Conservation (phyloP, 2,113 vertebrate species). For the Prunella fulvescens region DNA sequence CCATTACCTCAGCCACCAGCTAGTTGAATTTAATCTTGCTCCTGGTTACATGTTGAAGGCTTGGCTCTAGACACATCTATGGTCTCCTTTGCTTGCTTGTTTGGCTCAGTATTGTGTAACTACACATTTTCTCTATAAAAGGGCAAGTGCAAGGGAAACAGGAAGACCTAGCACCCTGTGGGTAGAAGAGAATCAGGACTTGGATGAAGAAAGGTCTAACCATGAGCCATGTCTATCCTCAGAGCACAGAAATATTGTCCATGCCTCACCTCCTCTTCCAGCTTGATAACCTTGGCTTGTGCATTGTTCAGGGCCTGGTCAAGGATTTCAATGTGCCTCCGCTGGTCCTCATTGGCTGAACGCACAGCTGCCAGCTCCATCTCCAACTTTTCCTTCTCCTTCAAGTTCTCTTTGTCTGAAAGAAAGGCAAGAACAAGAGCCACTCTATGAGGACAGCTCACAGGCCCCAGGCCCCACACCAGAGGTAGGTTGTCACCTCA, state of each 20-base stretch:
- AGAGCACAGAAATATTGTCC: neutral
- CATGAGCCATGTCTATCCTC: neutral
- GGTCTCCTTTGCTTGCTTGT: neutral
- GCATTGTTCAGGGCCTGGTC: slow-evolving; percentile 83
- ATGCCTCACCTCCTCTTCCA: slow-evolving; percentile 82
- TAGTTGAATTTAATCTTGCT: neutral
- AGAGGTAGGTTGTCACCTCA: neutral
- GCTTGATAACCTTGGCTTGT: slow-evolving; percentile 81
- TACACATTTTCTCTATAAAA: neutral
- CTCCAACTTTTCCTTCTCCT: slow-evolving; percentile 83
- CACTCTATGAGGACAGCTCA: slow-evolving; percentile 1
- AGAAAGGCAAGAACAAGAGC: slow-evolving; percentile 43
- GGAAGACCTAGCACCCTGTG: neutral
- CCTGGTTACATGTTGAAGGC: neutral
- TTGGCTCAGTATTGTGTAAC: neutral
- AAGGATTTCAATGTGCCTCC: slow-evolving; percentile 81
- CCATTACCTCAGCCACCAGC: neutral
- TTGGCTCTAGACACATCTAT: neutral
- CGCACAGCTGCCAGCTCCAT: slow-evolving; percentile 77
- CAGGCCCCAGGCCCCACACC: neutral
- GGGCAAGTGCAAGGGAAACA: neutral
- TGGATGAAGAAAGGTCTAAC: neutral
- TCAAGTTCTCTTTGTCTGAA: slow-evolving; percentile 79
- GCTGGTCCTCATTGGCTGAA: slow-evolving; percentile 79
- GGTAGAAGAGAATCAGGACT: neutral